Conservation (phyloP, 2,113 vertebrate species). For the Vidua macroura region DNA sequence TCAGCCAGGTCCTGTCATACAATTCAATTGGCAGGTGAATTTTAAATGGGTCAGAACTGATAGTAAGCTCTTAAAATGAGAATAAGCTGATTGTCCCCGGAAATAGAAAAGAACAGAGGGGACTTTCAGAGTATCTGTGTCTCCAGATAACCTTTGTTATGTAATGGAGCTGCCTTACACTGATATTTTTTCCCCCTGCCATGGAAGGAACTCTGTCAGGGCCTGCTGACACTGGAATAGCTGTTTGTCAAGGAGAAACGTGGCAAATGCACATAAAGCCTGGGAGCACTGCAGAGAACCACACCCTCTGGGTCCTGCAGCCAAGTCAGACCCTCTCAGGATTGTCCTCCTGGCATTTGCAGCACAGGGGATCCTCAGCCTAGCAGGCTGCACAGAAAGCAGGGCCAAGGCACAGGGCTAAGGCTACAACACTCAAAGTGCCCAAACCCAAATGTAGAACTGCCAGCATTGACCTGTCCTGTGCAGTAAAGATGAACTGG, state of each 20-base stretch:
- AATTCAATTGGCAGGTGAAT: slow-evolving; percentile 33
- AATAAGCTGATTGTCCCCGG: slow-evolving; percentile 33
- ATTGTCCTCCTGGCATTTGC: too few relatives aligned
- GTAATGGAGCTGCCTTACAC: slow-evolving; percentile 8
- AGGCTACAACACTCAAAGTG: neutral
- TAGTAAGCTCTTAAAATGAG: slow-evolving; percentile 36
- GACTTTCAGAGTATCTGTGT: neutral
- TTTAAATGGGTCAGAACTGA: slow-evolving; percentile 49
- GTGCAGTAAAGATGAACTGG: neutral
- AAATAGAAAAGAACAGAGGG: slow-evolving; percentile 37
- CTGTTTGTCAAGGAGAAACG: neutral
- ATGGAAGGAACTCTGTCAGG: neutral
- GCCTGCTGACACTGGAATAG: neutral
- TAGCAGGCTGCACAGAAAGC: accelerated
- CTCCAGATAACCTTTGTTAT: slow-evolving; percentile 43
- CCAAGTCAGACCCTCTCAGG: neutral
- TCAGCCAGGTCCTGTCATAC: neutral
- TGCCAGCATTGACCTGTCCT: neutral
- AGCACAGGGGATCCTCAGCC: neutral
- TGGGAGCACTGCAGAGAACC: neutral
- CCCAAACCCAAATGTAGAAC: neutral
- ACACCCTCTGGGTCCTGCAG: neutral
- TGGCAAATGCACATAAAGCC: neutral
- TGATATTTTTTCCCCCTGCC: neutral
- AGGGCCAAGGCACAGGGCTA: neutral